Conservation (phyloP, 2,113 vertebrate species). For the Mola mola region DNA sequence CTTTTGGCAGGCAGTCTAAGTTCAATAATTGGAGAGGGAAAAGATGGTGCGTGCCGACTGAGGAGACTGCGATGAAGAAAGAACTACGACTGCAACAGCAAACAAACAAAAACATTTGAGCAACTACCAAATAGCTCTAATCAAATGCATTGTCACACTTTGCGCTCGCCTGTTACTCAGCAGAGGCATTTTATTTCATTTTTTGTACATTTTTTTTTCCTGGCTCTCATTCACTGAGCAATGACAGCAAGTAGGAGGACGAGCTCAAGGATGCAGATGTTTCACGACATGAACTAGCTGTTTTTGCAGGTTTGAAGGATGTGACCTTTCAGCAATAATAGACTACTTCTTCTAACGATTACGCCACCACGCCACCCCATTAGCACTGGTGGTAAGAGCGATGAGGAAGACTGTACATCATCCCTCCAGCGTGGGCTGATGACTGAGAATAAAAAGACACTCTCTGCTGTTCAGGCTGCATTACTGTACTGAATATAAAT, state of each 20-base stretch:
- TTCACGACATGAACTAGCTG: constrained; percentile 34
- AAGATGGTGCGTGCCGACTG: constrained; percentile 39
- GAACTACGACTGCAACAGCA: constrained; percentile 25
- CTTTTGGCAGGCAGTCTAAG: constrained; percentile 63
- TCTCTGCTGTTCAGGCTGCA: constrained; percentile 35
- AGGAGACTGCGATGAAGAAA: constrained; percentile 45
- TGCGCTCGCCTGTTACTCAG: constrained; percentile 27
- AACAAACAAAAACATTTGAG: constrained; percentile 58
- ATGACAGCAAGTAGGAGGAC: constrained; percentile 4
- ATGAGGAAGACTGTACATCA: constrained; percentile 25
- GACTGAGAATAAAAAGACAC: constrained; percentile 49
- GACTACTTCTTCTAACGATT: constrained; percentile 39
- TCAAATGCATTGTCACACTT: constrained; percentile 28
- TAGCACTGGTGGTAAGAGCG: constrained; percentile 24
- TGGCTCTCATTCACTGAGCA: constrained; percentile 18
- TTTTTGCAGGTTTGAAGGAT: constrained; percentile 38
- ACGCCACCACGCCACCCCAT: constrained; percentile 38
- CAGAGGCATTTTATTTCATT: constrained; percentile 4
- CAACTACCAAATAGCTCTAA: constrained; percentile 32
- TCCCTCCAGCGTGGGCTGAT: constrained; percentile 39
- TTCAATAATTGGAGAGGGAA: constrained; percentile 73
- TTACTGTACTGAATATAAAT: constrained; percentile 47
- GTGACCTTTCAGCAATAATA: constrained; percentile 56
- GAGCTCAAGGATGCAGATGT: constrained; percentile 23
- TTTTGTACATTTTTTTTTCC: neutral